phyloP scores from a whole-genome alignment of 2,888 invertebrate species.

The Pachliopta kotzebuea region DNA sequence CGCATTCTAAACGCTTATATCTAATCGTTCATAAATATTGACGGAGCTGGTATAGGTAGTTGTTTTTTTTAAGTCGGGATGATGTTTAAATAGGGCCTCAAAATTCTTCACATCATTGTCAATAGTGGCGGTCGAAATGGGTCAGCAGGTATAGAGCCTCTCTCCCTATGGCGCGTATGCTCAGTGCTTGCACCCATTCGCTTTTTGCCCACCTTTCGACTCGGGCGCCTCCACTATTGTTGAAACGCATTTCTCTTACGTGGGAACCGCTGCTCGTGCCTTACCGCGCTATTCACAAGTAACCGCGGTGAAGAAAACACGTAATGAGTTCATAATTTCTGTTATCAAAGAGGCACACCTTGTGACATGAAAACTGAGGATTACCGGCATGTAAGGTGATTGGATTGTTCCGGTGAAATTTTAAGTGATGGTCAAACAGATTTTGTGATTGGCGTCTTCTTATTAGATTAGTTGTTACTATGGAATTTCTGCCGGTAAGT shows the following conservation, averaged over 20 bases:
- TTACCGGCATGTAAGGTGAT: slow-evolving; percentile 55
- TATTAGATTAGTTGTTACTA: slow-evolving; percentile 58
- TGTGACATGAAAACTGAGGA: slow-evolving; percentile 58
- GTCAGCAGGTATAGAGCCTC: slow-evolving; percentile 66
- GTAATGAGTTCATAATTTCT: slow-evolving; percentile 50
- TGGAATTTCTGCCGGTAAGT: slow-evolving; percentile 66
- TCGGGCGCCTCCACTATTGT: slow-evolving; percentile 73
- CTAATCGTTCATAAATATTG: slow-evolving; percentile 27
- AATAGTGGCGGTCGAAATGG: slow-evolving; percentile 58
- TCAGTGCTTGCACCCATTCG: slow-evolving; percentile 62
- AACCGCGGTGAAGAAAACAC: slow-evolving; percentile 53
- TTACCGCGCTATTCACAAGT: slow-evolving; percentile 58
- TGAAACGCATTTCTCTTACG: slow-evolving; percentile 73
- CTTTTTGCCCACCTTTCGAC: slow-evolving; percentile 80
- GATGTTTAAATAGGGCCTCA: slow-evolving; percentile 33
- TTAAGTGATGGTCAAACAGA: slow-evolving; percentile 71
- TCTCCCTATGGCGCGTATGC: slow-evolving; percentile 42
- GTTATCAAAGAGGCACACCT: slow-evolving; percentile 39
- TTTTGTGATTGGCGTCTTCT: slow-evolving; percentile 57
- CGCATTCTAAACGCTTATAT: slow-evolving; percentile 8
- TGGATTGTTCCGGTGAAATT: slow-evolving; percentile 51
- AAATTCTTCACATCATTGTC: slow-evolving; percentile 43
- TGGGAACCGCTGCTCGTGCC: slow-evolving; percentile 70
- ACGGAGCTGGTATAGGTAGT: slow-evolving; percentile 11
- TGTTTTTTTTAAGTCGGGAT: slow-evolving; percentile 12